A percentile compares a stretch with the other conserved stretches of the same genome.
Conservation (phyloP, 2,113 vertebrate species). For the Nestor notabilis region DNA sequence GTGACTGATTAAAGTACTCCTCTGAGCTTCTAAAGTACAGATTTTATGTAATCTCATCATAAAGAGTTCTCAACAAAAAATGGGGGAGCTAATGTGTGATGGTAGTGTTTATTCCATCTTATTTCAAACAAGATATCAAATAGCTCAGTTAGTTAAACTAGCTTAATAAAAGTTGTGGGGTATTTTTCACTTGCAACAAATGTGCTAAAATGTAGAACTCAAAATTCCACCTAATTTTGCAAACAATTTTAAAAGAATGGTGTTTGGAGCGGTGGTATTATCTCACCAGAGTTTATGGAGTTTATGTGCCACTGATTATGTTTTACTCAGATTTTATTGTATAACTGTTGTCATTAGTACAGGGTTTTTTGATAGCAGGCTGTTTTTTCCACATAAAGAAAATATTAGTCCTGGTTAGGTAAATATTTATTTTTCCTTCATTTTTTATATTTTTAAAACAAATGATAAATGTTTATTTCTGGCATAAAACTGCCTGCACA, state of each 20-base stretch:
- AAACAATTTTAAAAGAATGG: not conserved
- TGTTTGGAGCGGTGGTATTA: not conserved
- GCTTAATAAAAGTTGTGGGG: not conserved
- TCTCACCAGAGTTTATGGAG: not conserved
- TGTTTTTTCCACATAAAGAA: not conserved
- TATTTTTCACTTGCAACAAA: not conserved
- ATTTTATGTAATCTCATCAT: not conserved
- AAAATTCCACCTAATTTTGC: not conserved
- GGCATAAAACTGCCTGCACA: not conserved
- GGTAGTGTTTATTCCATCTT: not conserved
- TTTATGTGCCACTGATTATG: not conserved
- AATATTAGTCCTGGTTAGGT: not conserved
- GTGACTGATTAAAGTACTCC: not conserved
- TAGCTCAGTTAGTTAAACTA: not conserved
- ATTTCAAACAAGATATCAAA: not conserved
- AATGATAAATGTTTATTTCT: not conserved
- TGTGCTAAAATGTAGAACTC: not conserved
- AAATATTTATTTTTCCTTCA: not conserved
- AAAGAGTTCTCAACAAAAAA: not conserved
- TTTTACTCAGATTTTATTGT: not conserved
- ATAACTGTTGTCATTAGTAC: not conserved
- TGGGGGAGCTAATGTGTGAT: not conserved
- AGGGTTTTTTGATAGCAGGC: not conserved
- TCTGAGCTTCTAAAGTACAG: not conserved
- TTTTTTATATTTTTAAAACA: not conserved